Conservation (phyloP, 2,888 invertebrate species). For the Sphinx pinastri region DNA sequence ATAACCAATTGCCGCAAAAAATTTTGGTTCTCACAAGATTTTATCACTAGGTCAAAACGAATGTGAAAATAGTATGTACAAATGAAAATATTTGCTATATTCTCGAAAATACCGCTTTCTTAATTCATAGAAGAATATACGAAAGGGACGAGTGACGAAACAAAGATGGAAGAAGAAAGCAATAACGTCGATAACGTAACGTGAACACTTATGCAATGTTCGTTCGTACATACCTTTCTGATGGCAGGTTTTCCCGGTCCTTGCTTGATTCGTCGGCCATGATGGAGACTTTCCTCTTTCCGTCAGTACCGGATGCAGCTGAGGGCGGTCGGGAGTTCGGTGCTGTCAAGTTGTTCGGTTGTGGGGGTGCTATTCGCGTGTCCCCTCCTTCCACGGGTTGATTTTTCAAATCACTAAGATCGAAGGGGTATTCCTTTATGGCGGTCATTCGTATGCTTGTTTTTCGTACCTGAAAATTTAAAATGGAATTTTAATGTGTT, state of each 20-base stretch:
- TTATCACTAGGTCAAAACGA: too few species aligned
- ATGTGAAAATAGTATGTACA: too few species aligned
- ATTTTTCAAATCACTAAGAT: conserved; percentile 73
- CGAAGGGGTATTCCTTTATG: conserved; percentile 81
- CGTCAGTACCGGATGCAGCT: conserved; percentile 58
- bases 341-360: conserved; percentile 32
- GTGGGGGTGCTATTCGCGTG: conserved; percentile 38
- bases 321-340: conserved; percentile 35
- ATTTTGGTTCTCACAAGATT: too few species aligned
- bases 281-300: conserved; percentile 86
- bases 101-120: too few species aligned
- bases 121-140: too few species aligned
- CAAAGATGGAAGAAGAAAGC: too few species aligned
- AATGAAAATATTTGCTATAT: too few species aligned
- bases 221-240: conserved; percentile 78
- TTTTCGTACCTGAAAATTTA: conserved; percentile 72
- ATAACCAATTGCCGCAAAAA: too few species aligned
- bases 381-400: conserved; percentile 49
- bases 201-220: neutral
- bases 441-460: conserved; percentile 81
- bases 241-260: conserved; percentile 87
- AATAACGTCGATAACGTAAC: too few species aligned
- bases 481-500: conserved; percentile 25
- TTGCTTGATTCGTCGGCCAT: conserved; percentile 83
- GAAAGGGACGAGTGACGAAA: too few species aligned